Conservation (phyloP, 2,888 invertebrate genomes). For the Poecilus cupreus region DNA sequence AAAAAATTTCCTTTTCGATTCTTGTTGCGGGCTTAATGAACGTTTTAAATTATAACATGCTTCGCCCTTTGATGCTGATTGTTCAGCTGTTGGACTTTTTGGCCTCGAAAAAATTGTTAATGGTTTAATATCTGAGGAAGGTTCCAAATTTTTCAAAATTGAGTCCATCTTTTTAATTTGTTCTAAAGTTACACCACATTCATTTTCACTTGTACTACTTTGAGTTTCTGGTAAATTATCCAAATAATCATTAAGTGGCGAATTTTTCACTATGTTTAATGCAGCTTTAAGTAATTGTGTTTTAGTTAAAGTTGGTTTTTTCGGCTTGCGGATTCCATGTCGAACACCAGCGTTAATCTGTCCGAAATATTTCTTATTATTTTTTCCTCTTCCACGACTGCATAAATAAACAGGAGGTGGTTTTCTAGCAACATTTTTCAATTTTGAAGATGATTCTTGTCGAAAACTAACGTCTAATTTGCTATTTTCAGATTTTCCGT, state of each 20-base stretch:
- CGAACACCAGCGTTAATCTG: constrained; percentile 81
- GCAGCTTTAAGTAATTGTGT: constrained; percentile 66
- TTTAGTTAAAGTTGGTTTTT: constrained; percentile 68
- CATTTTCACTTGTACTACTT: constrained; percentile 19
- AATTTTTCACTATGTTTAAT: constrained; percentile 67
- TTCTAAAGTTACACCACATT: constrained; percentile 56
- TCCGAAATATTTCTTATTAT: constrained; percentile 72
- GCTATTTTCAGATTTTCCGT: constrained; percentile 71
- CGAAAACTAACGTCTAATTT: constrained; percentile 22
- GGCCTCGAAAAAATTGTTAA: background rate
- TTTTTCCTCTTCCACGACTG: constrained; percentile 69
- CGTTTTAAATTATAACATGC: constrained; percentile 47
- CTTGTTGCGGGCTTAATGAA: constrained; percentile 61
- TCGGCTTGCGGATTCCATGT: constrained; percentile 80
- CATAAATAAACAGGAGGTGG: constrained; percentile 64
- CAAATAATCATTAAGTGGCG: constrained; percentile 65
- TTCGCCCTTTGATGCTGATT: background rate
- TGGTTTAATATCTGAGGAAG: constrained; percentile 6
- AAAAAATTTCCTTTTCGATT: constrained; percentile 71
- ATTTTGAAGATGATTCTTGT: constrained; percentile 5
- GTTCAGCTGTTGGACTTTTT: background rate
- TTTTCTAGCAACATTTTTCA: constrained; percentile 57
- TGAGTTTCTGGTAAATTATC: constrained; percentile 63
- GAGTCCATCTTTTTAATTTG: constrained; percentile 61
- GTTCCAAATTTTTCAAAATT: constrained; percentile 60